Base-by-base conservation (phyloP, 2,113 vertebrate genomes). In the Grammomys surdaster region DNA sequence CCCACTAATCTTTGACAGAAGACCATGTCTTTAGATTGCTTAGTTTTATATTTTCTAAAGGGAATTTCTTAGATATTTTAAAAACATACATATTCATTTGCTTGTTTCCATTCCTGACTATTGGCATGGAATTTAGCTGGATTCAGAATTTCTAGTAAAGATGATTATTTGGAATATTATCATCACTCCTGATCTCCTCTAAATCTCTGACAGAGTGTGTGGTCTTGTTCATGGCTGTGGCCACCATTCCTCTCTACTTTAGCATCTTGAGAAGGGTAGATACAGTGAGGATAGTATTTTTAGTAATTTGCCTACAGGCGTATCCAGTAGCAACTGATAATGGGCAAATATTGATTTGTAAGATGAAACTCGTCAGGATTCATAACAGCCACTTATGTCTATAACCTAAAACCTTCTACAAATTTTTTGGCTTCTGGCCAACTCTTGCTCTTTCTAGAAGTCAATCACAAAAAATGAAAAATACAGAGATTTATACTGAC, bases 341-440 rank as follows among this genome's bases (percentile, higher is more conserved):
- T 94, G 78, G 89, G 40, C 70, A 95, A 97, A 72, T 94, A 97
- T 88, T 85, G 94, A 96, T 97, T 89, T 89, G 89, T 80, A 80
- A 91, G 33, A 28, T 89, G 80, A 95, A 90, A 33, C 46, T 95
- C 87, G 58, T 95, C 63, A 86, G 70, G 76, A 73, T 65, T n/a
- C 51, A 73, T 63, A 90, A 77, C n/a, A 90, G 51, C 67, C 46
- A 76, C 81, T 43, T 94, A 72, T 85, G 33, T 94, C 96, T 69
- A 43, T 13, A 78, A 36, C 31, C 46, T 69, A 69, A 81, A 19
- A 93, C 51, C 60, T 43, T 88, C 70, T 28, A 60, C n/a, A 13
- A 43, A 92, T 40, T 58, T 88, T 78, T 88, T 97, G 92, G 54
- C 81, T 92, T 95, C 46, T 65, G 56, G 69, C 84, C 95, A 89